These are phyloP conservation scores for Perodicticus potto DNA, from an alignment of 2,797 vertebrate genomes.

Conservation along the genomic window DNA sequence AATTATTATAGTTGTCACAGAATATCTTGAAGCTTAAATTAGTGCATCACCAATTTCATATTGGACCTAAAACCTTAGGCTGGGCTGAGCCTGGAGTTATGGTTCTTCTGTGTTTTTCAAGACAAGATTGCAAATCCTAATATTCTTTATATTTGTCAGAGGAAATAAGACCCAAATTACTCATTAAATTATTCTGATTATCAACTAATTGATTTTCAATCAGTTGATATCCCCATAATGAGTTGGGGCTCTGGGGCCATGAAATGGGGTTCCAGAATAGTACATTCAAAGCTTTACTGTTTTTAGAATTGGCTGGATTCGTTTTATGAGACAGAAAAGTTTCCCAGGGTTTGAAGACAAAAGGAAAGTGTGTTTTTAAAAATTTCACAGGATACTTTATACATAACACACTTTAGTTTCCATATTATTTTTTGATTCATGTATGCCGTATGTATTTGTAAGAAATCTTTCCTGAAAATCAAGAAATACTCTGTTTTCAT, in stretches of 20 bases:
- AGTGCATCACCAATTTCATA: neutral
- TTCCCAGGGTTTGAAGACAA: neutral
- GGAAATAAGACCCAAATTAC: neutral
- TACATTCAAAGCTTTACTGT: neutral
- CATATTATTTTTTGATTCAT: neutral
- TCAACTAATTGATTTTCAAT: slow-evolving; percentile 23
- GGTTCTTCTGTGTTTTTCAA: neutral
- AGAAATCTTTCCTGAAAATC: neutral
- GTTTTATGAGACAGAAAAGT: slow-evolving; percentile 18
- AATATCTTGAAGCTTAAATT: neutral
- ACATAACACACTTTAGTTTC: neutral
- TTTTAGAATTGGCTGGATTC: neutral
- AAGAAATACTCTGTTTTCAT: slow-evolving; percentile 27
- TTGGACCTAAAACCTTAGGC: neutral
- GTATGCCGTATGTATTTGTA: neutral
- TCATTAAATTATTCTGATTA: slow-evolving; percentile 4
- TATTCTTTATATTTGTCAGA: neutral
- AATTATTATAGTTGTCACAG: neutral
- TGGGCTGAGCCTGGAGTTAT: neutral
- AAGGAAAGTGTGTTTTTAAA: neutral
- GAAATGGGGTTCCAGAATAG: neutral
- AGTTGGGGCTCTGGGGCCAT: neutral
- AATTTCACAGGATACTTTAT: neutral
- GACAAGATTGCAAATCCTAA: neutral
- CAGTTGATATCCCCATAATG: neutral